These are phyloP conservation scores for Lucifuga dentata DNA, from an alignment of 2,113 vertebrate genomes.

Conservation along the genomic window DNA sequence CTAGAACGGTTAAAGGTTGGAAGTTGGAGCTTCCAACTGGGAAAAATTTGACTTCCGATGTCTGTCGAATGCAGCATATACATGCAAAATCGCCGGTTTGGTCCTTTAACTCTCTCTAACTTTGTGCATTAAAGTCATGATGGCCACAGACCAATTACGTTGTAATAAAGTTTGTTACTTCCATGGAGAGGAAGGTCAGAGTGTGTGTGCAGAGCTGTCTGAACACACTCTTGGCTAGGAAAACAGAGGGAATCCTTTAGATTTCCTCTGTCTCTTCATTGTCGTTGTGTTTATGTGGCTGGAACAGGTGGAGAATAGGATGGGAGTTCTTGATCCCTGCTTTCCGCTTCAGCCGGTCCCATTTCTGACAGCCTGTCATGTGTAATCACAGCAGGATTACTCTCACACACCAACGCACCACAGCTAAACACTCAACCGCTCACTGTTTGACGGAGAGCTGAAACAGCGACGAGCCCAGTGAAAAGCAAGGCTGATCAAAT, in stretches of 20 bases:
- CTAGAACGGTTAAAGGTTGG: no score
- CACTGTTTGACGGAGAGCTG: conserved; percentile 68
- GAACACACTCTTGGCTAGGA: not conserved
- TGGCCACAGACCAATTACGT: not conserved
- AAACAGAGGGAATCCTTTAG: not conserved
- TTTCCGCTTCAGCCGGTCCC: conserved; percentile 85
- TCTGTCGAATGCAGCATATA: no score
- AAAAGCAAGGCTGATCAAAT: conserved; percentile 60
- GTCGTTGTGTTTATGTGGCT: conserved; percentile 13
- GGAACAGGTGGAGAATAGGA: conserved; percentile 58
- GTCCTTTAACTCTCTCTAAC: no score
- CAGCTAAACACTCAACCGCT: conserved; percentile 54
- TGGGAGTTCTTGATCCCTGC: conserved; percentile 80
- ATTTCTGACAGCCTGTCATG: conserved; percentile 88
- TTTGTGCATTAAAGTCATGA: not conserved
- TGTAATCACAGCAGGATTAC: conserved; percentile 79
- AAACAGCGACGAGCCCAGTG: conserved; percentile 66
- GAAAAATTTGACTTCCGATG: no score
- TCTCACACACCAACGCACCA: conserved; percentile 66
- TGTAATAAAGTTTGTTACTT: not conserved
- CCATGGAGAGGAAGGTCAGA: not conserved
- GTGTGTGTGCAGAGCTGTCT: not conserved
- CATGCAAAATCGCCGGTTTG: no score
- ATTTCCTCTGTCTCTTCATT: conserved; percentile 8
- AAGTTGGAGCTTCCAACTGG: no score